A percentile compares a stretch with the other conserved stretches of the same genome.
Evolutionary conservation across 2,888 invertebrate genomes (phyloP).

Genomic region (Euphydryas editha): DNA sequence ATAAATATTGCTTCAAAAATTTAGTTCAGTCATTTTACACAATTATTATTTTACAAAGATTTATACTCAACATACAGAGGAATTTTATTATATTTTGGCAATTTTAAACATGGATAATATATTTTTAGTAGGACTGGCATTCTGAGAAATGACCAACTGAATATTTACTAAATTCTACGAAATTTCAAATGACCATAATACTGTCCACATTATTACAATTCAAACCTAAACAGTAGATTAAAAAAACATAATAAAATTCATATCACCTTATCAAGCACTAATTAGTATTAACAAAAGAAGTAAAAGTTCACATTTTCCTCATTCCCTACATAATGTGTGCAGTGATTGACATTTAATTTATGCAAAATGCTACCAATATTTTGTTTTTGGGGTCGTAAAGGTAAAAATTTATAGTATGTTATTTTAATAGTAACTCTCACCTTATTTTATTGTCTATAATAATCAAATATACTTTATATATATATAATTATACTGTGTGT

Average conservation of each 20-base stretch:
- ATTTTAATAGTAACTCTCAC: neutral
- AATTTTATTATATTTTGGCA: no score
- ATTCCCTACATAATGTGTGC: neutral
- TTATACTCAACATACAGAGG: neutral
- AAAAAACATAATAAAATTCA: neutral
- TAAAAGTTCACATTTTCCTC: slow-evolving; percentile 12
- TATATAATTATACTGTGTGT: no score
- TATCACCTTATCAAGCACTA: neutral
- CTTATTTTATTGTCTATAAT: neutral
- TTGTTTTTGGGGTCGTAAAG: slow-evolving; percentile 42
- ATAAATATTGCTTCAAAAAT: neutral
- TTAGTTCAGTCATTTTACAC: neutral
- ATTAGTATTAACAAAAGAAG: neutral
- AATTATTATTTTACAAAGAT: neutral
- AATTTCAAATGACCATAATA: no score
- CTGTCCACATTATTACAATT: neutral
- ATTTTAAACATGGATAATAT: no score
- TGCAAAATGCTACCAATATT: slow-evolving; percentile 32
- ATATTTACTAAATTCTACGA: no score
- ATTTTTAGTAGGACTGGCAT: no score
- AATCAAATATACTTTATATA: no score
- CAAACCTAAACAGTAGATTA: neutral
- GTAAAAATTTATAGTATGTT: slow-evolving; percentile 22
- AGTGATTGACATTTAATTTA: neutral
- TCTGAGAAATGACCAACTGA: no score